Evolutionary conservation across 2,888 invertebrate species (phyloP).

Genomic region (Lepidonotus clava): DNA sequence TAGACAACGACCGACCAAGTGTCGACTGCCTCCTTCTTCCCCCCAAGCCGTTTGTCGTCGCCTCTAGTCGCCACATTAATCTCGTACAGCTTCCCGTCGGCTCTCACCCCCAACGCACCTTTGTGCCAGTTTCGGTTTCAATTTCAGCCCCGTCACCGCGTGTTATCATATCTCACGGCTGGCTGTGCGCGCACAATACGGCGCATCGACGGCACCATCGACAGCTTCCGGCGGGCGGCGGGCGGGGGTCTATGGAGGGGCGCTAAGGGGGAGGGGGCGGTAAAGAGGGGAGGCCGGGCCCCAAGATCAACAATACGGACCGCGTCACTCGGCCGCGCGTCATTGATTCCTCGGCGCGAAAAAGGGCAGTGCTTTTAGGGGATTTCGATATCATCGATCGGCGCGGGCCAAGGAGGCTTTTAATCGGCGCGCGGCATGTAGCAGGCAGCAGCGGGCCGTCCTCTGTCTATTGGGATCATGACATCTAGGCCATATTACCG

Average conservation of each 20-base stretch:
- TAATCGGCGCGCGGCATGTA: conserved; percentile 23
- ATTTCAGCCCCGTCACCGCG: conserved; percentile 22
- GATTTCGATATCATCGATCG: conserved; percentile 40
- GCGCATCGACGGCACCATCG: conserved; percentile 40
- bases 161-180: conserved; percentile 45
- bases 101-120: neutral
- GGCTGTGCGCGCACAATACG: conserved; percentile 26
- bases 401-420: conserved; percentile 1
- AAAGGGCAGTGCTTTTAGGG: conserved; percentile 32
- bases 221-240: conserved; percentile 20
- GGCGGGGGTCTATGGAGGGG: too few relatives aligned
- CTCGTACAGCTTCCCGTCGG: neutral
- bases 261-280: too few relatives aligned
- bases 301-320: neutral
- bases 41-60: neutral
- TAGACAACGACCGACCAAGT: neutral
- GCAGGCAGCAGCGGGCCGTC: neutral
- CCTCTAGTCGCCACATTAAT: neutral
- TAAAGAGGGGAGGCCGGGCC: neutral
- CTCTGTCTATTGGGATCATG: conserved; percentile 36
- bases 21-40: neutral
- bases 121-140: conserved; percentile 11
- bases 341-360: too few relatives aligned
- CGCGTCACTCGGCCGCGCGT: too few relatives aligned
- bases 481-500: conserved; percentile 35